A percentile compares a stretch with the other conserved stretches of the same genome.
These are phyloP conservation scores for Maconellicoccus hirsutus DNA, from an alignment of 1,140 invertebrate genomes.

Conservation along the genomic window DNA sequence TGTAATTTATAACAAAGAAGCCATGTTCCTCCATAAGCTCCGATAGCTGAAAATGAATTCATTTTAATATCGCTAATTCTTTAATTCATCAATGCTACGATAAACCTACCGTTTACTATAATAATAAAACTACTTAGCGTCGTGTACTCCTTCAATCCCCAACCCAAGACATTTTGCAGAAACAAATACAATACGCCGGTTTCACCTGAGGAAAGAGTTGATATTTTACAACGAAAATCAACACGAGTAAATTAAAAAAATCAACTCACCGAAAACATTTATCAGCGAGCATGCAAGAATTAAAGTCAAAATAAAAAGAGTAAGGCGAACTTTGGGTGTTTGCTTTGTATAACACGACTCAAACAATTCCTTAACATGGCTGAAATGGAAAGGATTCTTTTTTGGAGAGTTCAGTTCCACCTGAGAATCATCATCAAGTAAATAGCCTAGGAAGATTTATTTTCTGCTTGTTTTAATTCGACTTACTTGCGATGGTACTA, in stretches of 20 bases:
- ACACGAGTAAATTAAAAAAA: background rate
- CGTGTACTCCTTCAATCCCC: conserved; percentile 14
- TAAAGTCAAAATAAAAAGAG: conserved; percentile 41
- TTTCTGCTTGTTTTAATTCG: background rate
- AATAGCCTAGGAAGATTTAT: background rate
- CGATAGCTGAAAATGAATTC: background rate
- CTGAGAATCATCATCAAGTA: background rate
- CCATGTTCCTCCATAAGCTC: background rate
- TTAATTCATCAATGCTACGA: background rate
- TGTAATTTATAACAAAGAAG: background rate
- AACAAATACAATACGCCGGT: conserved; percentile 20
- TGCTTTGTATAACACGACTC: conserved; percentile 45
- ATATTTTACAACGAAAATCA: conserved; percentile 23
- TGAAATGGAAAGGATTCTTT: conserved; percentile 41
- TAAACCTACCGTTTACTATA: conserved; percentile 10
- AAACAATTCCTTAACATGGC: conserved; percentile 46
- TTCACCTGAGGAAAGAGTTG: conserved; percentile 21
- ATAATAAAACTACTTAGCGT: conserved; percentile 3
- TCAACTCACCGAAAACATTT: background rate
- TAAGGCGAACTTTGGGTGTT: conserved; percentile 42
- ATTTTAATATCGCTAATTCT: background rate
- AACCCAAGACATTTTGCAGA: conserved; percentile 10
- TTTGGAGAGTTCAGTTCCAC: conserved; percentile 33
- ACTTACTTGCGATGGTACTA: conserved; percentile 20
- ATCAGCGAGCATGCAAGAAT: background rate